Evolutionary conservation across 2,113 vertebrate species (phyloP), one percentile per base, ranked within the genome.

Genomic region (Erythrocercus mccallii): DNA sequence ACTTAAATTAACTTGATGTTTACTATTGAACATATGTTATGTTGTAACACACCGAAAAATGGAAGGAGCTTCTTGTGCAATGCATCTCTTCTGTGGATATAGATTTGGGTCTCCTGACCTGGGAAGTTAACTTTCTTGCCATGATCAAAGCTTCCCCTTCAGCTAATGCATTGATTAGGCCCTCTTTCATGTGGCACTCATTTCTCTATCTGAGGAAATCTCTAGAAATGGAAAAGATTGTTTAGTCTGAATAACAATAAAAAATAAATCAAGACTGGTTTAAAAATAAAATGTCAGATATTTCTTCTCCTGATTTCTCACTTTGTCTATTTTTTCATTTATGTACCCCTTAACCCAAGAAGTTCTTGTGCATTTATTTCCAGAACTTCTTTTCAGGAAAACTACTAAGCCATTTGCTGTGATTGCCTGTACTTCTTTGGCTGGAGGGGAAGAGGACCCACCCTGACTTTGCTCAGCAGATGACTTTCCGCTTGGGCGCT

Each of bases 361-460:
- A 10, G 4, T 13, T 78, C 11, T 61, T 53, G 18, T 42, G 9
- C 1, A 40, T 7, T 16, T 57, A 28, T 48, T 79, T 9, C 5
- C 3, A 18, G 3, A 27, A 77, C 58, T 80, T 70, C 1, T 74
- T 71, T 71, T n/a, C 15, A 37, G 25, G 12, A 58, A 48, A 62
- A 68, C 21, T 37, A 12, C 11, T 28, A 40, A 62, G 50, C 28
- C 17, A n/a, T 27, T 62, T 62, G 12, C 28, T 30, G 9, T 48
- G 12, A 21, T 19, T 65, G 5, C 7, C 33, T 27, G 4, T 77
- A 8, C 12, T 12, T 69, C 37, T 56, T 33, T 47, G 23, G 3
- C 18, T 58, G 5, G 1, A 6, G 7, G 0, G 4, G 17, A 58
- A n/a, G 45, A 48, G 14, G 10, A 66, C n/a, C 1, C 4, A 62